Conservation (phyloP, 2,113 vertebrate genomes). For the Tonatia bakeri region DNA sequence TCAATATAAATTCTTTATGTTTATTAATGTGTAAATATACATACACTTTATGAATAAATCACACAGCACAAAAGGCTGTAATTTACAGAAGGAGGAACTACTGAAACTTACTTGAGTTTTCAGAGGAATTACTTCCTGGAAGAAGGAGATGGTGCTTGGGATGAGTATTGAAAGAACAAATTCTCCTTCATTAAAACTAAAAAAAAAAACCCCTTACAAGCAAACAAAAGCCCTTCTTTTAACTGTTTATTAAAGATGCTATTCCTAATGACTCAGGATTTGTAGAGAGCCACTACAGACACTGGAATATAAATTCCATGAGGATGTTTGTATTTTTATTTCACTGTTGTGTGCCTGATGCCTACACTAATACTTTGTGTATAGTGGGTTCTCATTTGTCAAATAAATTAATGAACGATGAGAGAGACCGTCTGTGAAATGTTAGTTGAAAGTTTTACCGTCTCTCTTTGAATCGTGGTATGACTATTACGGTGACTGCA, state of each 20-base stretch:
- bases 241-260: background rate
- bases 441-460: background rate
- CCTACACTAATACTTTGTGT: background rate
- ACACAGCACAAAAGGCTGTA: background rate
- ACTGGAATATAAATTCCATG: background rate
- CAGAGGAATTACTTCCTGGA: background rate
- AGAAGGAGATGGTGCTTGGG: background rate
- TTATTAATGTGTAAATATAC: background rate
- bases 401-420: background rate
- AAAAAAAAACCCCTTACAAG: background rate
- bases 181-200: background rate
- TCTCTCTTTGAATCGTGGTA: conserved; percentile 2
- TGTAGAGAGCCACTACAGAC: background rate
- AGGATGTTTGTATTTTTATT: background rate
- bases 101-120: background rate
- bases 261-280: background rate
- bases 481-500: background rate
- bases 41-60: background rate
- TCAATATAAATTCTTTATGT: background rate
- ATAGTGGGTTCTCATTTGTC: background rate
- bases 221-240: background rate
- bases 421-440: conserved; percentile 2
- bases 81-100: background rate
- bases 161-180: background rate
- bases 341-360: background rate